A percentile compares a stretch with the other conserved stretches of the same genome.
These are phyloP conservation scores for Dascillus cervinus DNA, from an alignment of 2,888 invertebrate species.

Conservation along the genomic window DNA sequence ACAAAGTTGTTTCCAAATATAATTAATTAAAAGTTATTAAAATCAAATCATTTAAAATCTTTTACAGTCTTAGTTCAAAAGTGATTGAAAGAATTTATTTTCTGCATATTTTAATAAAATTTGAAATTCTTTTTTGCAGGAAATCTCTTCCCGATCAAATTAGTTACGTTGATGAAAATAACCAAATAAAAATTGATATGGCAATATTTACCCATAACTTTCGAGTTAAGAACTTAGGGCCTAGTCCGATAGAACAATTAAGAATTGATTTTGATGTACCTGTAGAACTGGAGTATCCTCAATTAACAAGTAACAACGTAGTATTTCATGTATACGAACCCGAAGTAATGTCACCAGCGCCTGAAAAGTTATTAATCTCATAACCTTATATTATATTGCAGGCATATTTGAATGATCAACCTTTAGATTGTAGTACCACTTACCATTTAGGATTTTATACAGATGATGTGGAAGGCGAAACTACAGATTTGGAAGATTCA, in stretches of 20 bases:
- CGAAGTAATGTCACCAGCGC: no score
- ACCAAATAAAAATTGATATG: constrained; percentile 9
- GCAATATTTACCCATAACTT: constrained; percentile 19
- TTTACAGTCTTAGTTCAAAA: no score
- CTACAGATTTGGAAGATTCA: constrained; percentile 1
- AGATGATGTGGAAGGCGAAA: constrained; percentile 3
- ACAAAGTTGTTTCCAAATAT: no score
- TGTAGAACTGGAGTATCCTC: constrained; percentile 2
- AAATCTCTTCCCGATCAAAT: constrained; percentile 19
- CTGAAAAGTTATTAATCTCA: no score
- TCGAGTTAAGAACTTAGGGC: constrained; percentile 22
- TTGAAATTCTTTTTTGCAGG: constrained; percentile 17
- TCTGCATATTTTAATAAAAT: no score
- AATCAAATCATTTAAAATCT: no score
- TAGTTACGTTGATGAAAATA: constrained; percentile 17
- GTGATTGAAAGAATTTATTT: no score
- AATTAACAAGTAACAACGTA: background rate
- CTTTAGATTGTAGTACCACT: constrained; percentile 6
- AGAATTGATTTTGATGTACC: constrained; percentile 7
- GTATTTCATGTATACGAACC: constrained; percentile 10
- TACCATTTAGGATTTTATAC: constrained; percentile 7
- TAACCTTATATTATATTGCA: no score
- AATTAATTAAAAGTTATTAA: no score
- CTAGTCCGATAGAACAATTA: constrained; percentile 16
- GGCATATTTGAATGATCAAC: constrained; percentile 7